These are phyloP conservation scores for Stichodactyla helianthus DNA, from an alignment of 64 coral and sea anemone genomes.

Conservation along the genomic window DNA sequence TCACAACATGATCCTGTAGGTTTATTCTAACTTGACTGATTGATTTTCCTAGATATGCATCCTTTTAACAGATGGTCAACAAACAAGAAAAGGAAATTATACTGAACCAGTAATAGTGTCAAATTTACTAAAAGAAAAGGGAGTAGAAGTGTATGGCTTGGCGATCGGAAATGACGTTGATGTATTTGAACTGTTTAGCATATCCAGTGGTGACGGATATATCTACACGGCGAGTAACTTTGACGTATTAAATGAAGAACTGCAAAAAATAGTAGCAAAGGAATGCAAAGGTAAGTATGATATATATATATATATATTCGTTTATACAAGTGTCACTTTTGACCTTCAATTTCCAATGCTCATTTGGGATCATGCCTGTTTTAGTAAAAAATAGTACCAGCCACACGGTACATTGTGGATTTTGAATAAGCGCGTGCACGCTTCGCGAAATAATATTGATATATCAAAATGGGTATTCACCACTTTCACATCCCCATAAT, in stretches of 20 bases:
- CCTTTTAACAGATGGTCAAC: not conserved
- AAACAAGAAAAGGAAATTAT: not conserved
- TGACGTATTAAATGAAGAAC: not conserved
- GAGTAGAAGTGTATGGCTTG: not conserved
- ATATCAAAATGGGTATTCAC: no score
- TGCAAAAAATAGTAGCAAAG: not conserved
- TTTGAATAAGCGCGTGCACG: no score
- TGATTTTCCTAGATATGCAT: not conserved
- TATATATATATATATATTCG: not conserved
- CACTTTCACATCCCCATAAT: no score
- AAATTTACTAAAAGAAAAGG: not conserved
- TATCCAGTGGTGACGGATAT: constrained; percentile 6
- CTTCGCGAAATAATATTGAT: no score
- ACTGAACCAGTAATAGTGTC: not conserved
- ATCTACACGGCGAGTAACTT: not conserved
- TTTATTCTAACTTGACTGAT: not conserved
- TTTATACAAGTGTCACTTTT: no score
- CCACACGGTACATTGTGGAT: no score
- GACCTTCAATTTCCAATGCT: no score
- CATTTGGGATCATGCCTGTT: no score
- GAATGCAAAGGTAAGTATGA: constrained; percentile 6
- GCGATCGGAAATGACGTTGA: not conserved
- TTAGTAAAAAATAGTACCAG: no score
- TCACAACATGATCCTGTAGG: no score
- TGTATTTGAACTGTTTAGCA: not conserved